Percentiles rank a stretch among this genome's conserved stretches.
phyloP scores from a whole-genome alignment of 2,888 invertebrate genomes.

The Pachydiplax longipennis region DNA sequence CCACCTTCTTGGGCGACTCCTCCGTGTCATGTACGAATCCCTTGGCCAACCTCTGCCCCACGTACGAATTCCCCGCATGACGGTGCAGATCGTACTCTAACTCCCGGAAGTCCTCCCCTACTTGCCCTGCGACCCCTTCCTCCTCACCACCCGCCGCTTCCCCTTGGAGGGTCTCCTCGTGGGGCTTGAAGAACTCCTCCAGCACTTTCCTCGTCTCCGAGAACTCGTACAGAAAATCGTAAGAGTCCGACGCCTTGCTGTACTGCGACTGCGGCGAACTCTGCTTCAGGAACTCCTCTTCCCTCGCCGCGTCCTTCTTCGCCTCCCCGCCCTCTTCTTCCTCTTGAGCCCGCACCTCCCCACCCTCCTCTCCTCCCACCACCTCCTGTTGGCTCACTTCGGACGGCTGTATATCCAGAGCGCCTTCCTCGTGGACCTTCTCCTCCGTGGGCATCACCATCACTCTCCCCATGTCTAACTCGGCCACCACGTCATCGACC shows the following conservation, averaged over 20 bases:
- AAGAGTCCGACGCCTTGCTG: constrained; percentile 66
- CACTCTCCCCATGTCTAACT: neutral
- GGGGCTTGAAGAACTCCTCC: constrained; percentile 86
- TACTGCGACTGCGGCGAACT: constrained; percentile 24
- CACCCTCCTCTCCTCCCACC: neutral
- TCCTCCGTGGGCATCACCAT: neutral
- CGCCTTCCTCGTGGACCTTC: neutral
- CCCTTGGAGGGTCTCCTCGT: neutral
- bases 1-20: constrained; percentile 67
- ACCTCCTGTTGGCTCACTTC: neutral
- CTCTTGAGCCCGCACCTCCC: neutral
- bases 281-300: constrained; percentile 22
- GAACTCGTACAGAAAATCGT: constrained; percentile 90
- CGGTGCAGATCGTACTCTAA: constrained; percentile 80
- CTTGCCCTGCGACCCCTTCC: neutral
- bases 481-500: neutral
- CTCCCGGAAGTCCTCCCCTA: constrained; percentile 64
- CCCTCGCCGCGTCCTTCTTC: neutral
- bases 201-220: constrained; percentile 91
- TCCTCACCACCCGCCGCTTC: constrained; percentile 69
- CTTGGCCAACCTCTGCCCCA: constrained; percentile 75
- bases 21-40: constrained; percentile 59
- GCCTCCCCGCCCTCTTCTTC: neutral
- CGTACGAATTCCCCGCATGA: constrained; percentile 78
- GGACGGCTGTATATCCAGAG: neutral